Conservation (phyloP, 2,797 vertebrate genomes). For the Myoxocephalus aenaeus region DNA sequence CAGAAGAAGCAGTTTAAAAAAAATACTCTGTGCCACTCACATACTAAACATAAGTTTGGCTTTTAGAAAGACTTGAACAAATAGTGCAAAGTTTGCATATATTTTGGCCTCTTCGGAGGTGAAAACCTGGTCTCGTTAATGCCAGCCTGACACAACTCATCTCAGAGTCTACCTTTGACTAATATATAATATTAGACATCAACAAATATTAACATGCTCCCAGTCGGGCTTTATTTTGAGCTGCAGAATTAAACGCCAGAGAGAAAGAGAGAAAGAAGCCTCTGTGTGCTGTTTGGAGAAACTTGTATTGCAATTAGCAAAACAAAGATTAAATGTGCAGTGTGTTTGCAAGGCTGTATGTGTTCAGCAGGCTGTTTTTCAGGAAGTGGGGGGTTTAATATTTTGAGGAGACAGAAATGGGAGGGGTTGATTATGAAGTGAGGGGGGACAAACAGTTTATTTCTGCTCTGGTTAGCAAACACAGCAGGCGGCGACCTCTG, state of each 20-base stretch:
- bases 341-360: conserved; percentile 1
- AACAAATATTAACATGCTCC: conserved; percentile 12
- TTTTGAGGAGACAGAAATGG: not conserved
- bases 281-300: not conserved
- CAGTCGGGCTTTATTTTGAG: conserved; percentile 2
- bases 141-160: not conserved
- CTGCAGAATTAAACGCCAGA: not conserved
- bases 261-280: not conserved
- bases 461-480: conserved; percentile 77
- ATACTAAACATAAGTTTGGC: not conserved
- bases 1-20: not conserved
- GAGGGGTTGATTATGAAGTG: conserved; percentile 40
- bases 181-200: conserved; percentile 11
- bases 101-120: not conserved
- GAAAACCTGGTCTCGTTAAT: not conserved
- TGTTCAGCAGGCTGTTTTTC: not conserved
- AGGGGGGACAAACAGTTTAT: conserved; percentile 56
- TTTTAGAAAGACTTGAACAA: conserved; percentile 4
- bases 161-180: conserved; percentile 10
- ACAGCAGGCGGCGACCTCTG: conserved; percentile 39
- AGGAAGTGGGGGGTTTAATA: not conserved
- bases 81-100: conserved; percentile 6
- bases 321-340: not conserved
- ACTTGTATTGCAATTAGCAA: not conserved
- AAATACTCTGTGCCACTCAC: too few relatives aligned